These are phyloP conservation scores for Rissa tridactyla DNA, from an alignment of 2,113 vertebrate genomes.

Conservation along the genomic window DNA sequence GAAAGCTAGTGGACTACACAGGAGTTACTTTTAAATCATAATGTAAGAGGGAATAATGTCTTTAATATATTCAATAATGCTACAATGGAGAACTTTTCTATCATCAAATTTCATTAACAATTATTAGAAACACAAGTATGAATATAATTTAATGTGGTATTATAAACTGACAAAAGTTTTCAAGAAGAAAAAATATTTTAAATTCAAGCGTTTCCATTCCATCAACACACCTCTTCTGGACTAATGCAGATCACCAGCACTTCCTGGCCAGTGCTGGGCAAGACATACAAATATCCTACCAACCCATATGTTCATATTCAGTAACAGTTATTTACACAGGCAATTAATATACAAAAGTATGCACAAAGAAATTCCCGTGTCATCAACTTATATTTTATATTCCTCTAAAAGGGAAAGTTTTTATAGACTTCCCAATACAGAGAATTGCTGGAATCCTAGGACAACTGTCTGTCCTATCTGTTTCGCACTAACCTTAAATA, in stretches of 20 bases:
- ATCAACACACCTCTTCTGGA: too few relatives aligned
- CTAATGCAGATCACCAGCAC: too few relatives aligned
- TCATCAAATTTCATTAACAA: neutral
- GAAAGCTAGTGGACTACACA: neutral
- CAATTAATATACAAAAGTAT: neutral
- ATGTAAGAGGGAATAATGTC: neutral
- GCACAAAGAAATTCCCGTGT: neutral
- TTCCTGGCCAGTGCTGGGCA: rapidly evolving
- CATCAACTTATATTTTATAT: neutral
- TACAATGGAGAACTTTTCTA: neutral
- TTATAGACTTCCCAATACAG: neutral
- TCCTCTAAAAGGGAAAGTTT: neutral
- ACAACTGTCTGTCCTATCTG: neutral
- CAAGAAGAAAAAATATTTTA: neutral
- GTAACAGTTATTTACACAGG: neutral
- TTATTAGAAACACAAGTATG: rapidly evolving
- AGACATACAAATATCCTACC: neutral
- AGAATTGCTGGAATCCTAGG: neutral
- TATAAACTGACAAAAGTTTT: neutral
- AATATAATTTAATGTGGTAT: neutral
- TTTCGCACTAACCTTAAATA: neutral
- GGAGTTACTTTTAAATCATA: neutral
- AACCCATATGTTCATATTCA: neutral
- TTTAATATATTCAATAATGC: neutral
- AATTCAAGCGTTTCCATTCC: neutral